These are phyloP conservation scores for Blomia tropicalis DNA, from an alignment of 2,888 invertebrate species.

Conservation along the genomic window DNA sequence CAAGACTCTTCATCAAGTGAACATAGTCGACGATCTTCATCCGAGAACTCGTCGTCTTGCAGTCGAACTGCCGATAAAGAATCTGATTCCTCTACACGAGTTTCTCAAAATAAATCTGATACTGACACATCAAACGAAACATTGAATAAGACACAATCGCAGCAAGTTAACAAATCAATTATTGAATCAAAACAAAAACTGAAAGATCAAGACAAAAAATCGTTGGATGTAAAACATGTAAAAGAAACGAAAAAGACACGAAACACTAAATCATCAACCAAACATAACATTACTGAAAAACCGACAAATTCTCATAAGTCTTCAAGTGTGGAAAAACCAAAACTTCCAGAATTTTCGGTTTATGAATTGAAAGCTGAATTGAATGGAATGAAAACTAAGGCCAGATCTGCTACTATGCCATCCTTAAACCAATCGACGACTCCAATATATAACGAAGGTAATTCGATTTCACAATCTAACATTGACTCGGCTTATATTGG, in stretches of 20 bases:
- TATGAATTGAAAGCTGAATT: background rate
- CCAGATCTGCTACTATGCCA: slow-evolving; percentile 8
- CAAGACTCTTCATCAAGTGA: slow-evolving; percentile 6
- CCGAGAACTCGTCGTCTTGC: background rate
- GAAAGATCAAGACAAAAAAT: background rate
- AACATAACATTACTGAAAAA: background rate
- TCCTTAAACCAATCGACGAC: background rate
- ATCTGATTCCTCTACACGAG: background rate
- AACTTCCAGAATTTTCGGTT: background rate
- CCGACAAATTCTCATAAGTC: background rate
- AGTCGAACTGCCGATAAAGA: slow-evolving; percentile 1
- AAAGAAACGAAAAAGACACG: background rate
- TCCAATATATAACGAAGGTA: background rate
- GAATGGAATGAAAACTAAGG: background rate
- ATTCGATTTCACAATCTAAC: background rate
- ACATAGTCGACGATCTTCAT: slow-evolving; percentile 1
- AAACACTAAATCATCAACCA: background rate
- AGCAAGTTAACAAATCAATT: background rate
- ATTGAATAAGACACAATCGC: background rate
- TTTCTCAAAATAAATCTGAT: background rate
- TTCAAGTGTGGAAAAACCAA: background rate
- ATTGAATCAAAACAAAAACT: background rate
- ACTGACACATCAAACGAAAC: background rate
- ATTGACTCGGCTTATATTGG: background rate
- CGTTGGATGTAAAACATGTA: background rate